Conservation (phyloP, 2,888 invertebrate genomes). For the Chaetoderma sp. region DNA sequence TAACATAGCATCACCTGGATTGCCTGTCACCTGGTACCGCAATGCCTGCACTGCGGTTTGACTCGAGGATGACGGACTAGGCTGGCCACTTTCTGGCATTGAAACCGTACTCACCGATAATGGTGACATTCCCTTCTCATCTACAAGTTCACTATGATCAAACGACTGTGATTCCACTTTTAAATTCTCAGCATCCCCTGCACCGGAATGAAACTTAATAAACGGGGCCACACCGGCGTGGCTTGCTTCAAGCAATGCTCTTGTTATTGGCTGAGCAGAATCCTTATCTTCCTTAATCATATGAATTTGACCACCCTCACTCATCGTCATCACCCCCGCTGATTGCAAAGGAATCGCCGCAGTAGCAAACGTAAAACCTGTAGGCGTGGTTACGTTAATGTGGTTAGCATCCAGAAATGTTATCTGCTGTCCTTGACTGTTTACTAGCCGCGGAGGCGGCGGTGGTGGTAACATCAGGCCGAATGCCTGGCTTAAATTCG, state of each 20-base stretch:
- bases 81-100: conserved; percentile 56
- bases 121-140: conserved; percentile 35
- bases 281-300: background rate
- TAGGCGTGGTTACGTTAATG: background rate
- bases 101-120: conserved; percentile 35
- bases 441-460: background rate
- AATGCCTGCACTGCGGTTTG: conserved; percentile 48
- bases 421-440: background rate
- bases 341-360: too few species aligned
- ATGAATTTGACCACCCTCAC: background rate
- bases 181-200: background rate
- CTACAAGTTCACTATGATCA: conserved; percentile 4
- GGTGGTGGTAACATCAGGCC: background rate
- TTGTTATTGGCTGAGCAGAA: background rate
- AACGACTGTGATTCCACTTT: background rate
- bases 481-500: background rate
- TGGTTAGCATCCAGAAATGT: too few species aligned
- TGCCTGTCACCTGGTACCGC: conserved; percentile 55
- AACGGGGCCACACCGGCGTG: conserved; percentile 32
- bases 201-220: conserved; percentile 31
- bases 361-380: background rate
- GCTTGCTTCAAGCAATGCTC: background rate
- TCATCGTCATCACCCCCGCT: too few species aligned
- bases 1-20: conserved; percentile 67
- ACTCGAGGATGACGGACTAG: conserved; percentile 55